A percentile compares a stretch with the other conserved stretches of the same genome.
Conservation (phyloP, 2,888 invertebrate genomes). For the Eupithecia centaureata region DNA sequence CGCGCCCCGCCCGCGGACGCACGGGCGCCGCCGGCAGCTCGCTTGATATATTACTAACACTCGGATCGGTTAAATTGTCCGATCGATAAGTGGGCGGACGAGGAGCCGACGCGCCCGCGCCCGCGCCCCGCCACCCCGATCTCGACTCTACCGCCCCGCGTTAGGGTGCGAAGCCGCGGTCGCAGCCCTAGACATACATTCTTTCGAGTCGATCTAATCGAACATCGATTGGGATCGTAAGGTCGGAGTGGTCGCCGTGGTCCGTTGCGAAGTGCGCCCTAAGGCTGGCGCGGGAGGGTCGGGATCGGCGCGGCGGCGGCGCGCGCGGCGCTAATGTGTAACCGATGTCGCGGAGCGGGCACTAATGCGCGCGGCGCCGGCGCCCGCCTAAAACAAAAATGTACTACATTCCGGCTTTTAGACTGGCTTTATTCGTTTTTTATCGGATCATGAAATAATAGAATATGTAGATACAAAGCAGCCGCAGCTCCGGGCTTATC, state of each 20-base stretch:
- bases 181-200: constrained; percentile 10
- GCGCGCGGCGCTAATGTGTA: constrained; percentile 71
- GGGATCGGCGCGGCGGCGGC: not conserved
- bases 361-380: constrained; percentile 81
- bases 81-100: constrained; percentile 78
- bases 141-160: not conserved
- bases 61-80: constrained; percentile 74
- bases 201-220: constrained; percentile 13
- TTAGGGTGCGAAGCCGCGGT: constrained; percentile 7
- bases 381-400: constrained; percentile 78
- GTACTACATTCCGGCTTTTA: constrained; percentile 79
- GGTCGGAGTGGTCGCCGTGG: constrained; percentile 3
- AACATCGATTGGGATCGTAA: not conserved
- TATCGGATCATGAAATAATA: constrained; percentile 79
- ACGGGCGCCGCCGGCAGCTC: constrained; percentile 43
- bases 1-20: constrained; percentile 54
- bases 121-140: constrained; percentile 11
- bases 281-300: not conserved
- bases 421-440: constrained; percentile 75
- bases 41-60: constrained; percentile 73
- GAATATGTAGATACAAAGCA: constrained; percentile 73
- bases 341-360: constrained; percentile 67
- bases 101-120: constrained; percentile 37
- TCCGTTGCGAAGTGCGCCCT: constrained; percentile 30
- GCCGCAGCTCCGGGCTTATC: constrained; percentile 51